These are phyloP conservation scores for Cepaea hortensis DNA, from an alignment of 2,888 invertebrate genomes.

Conservation along the genomic window DNA sequence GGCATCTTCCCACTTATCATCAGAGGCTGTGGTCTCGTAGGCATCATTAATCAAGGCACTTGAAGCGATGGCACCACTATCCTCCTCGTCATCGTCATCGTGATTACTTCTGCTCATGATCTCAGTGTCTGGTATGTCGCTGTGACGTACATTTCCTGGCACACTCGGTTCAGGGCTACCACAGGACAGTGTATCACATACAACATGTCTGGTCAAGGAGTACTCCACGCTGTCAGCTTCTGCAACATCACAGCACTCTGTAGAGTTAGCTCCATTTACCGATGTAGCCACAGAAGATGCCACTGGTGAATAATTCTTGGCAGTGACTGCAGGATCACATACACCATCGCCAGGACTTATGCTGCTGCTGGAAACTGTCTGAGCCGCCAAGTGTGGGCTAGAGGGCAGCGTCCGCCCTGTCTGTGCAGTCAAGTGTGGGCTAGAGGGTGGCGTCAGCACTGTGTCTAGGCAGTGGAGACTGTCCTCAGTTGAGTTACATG, in stretches of 20 bases:
- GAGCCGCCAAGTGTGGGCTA: too few species aligned
- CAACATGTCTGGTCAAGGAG: slow-evolving; percentile 13
- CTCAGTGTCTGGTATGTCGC: not conserved
- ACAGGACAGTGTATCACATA: not conserved
- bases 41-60: slow-evolving; percentile 45
- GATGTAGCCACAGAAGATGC: not conserved
- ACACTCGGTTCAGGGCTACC: not conserved
- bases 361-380: not conserved
- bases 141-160: not conserved
- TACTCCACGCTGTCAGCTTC: not conserved
- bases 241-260: not conserved
- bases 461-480: not conserved
- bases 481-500: not conserved
- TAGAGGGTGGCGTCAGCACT: too few species aligned
- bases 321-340: not conserved
- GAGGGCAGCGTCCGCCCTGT: not conserved
- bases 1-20: slow-evolving; percentile 43
- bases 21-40: slow-evolving; percentile 34
- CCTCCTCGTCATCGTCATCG: not conserved
- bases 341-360: not conserved
- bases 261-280: not conserved
- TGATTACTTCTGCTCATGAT: not conserved
- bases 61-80: not conserved
- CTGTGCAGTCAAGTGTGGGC: not conserved
- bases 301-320: not conserved